Evolutionary conservation across 23 tunicate genomes (phyloP), one percentile per base, ranked within the genome.

Genomic region (Botrylloides violaceus): DNA sequence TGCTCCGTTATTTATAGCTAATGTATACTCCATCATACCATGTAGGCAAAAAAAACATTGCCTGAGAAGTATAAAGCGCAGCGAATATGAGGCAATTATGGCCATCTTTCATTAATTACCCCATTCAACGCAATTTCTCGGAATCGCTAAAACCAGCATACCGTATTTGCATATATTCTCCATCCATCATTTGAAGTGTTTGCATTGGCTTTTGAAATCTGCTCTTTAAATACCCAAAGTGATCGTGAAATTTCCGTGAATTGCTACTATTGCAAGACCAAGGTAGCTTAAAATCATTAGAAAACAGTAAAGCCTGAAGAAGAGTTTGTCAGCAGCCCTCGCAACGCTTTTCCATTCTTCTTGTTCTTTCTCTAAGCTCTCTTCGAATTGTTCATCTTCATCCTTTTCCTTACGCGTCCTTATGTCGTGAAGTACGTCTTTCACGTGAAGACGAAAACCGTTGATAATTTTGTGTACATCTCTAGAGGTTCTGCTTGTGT

Each of bases 261-360:
- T 32, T 1, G 81, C 90, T 19, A 36, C 78, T 2, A 49, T 72
- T 12, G 64, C 27, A 7, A 83, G 35, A 1, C 71, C 90, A 2
- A 50, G 2, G 60, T 83, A 81, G 49, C 73, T 61, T 2, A 70
- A 29, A 19, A 83, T 21, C 62, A 83, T 76, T 21, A 77, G 53
- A 5, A 77, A 31, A 56, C 76, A 73, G 73, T 83, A 83, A 24
- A 83, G 4, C 9, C 90, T 76, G 36, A 83, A 83, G 61, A 81
- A 83, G 1, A 83, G 20, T 27, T 49, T 55, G 58, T 83, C 90
- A 23, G 76, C 71, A 22, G 82, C 82, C 29, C 90, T 63, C 31
- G 90, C 90, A 2, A 83, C 90, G 26, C 90, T 83, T 64, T 83
- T 83, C 90, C 90, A 83, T 71, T 83, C 90, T 32, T 83, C 78